phyloP scores from a whole-genome alignment of 1,140 invertebrate genomes.

The Drosophila auraria region DNA sequence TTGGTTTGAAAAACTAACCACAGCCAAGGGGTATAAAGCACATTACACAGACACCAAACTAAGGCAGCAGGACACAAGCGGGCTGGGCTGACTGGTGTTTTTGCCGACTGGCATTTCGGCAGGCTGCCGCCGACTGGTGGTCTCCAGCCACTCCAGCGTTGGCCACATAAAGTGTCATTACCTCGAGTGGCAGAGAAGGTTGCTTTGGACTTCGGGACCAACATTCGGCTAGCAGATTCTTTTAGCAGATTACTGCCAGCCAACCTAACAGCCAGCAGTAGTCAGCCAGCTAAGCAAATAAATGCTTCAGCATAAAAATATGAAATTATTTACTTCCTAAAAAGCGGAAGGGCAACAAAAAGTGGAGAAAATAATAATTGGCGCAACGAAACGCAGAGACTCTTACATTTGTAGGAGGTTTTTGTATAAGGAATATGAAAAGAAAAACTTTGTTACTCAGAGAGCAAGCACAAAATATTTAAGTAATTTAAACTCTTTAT shows the following conservation, averaged over 20 bases:
- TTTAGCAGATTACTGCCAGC: conserved; percentile 65
- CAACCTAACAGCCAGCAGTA: conserved; percentile 25
- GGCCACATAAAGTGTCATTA: conserved; percentile 84
- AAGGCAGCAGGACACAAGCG: conserved; percentile 30
- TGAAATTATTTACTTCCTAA: conserved; percentile 72
- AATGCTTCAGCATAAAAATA: conserved; percentile 77
- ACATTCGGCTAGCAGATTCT: conserved; percentile 45
- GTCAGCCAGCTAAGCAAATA: conserved; percentile 63
- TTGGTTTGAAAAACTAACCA: conserved; percentile 40
- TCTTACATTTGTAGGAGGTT: not conserved
- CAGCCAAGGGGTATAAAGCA: conserved; percentile 43
- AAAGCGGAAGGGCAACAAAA: conserved; percentile 21
- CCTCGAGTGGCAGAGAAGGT: conserved; percentile 64
- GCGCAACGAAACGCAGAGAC: not conserved
- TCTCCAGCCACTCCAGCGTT: conserved; percentile 47
- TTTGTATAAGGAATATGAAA: not conserved
- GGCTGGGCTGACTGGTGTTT: conserved; percentile 5
- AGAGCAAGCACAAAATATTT: not conserved
- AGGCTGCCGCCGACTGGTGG: conserved; percentile 10
- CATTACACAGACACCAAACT: conserved; percentile 54
- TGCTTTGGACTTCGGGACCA: conserved; percentile 19
- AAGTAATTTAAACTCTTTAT: too few species aligned
- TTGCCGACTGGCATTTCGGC: conserved; percentile 6
- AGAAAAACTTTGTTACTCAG: not conserved
- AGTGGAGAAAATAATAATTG: not conserved